Conservation (phyloP, 2,113 vertebrate genomes). For the Barbus barbus region DNA sequence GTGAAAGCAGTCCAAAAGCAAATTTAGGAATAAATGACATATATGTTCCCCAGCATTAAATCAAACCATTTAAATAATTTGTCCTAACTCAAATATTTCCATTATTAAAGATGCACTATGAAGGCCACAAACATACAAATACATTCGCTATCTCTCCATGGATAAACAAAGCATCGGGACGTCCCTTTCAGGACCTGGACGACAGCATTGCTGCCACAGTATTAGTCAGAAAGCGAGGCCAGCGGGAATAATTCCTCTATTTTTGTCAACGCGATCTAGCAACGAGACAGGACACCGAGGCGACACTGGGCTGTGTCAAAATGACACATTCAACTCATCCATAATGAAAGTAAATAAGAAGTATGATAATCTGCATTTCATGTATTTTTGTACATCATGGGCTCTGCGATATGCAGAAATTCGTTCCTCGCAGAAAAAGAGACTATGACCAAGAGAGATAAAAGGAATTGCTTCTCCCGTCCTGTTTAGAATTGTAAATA, state of each 20-base stretch:
- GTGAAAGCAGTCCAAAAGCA: not conserved
- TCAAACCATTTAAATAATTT: not conserved
- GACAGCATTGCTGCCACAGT: not conserved
- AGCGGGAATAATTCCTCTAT: conserved; percentile 21
- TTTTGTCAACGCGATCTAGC: conserved; percentile 19
- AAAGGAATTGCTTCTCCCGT: conserved; percentile 63
- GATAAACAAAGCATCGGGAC: conserved; percentile 18
- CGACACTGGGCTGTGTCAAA: conserved; percentile 32
- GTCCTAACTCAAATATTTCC: not conserved
- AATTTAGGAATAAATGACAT: not conserved
- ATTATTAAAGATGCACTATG: conserved; percentile 6
- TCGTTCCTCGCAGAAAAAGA: conserved; percentile 57
- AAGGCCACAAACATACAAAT: not conserved
- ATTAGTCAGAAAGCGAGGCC: not conserved
- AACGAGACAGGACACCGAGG: not conserved
- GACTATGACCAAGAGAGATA: conserved; percentile 40
- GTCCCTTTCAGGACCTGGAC: not conserved
- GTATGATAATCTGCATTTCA: conserved; percentile 65
- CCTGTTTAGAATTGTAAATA: conserved; percentile 81
- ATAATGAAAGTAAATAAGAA: conserved; percentile 64
- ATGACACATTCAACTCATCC: conserved; percentile 52
- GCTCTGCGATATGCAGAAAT: conserved; percentile 68
- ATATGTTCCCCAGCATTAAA: not conserved
- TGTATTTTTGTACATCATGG: conserved; percentile 61
- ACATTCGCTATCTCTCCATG: not conserved